Evolutionary conservation across 2,888 invertebrate species (phyloP).

Genomic region (Zelleria hepariella): DNA sequence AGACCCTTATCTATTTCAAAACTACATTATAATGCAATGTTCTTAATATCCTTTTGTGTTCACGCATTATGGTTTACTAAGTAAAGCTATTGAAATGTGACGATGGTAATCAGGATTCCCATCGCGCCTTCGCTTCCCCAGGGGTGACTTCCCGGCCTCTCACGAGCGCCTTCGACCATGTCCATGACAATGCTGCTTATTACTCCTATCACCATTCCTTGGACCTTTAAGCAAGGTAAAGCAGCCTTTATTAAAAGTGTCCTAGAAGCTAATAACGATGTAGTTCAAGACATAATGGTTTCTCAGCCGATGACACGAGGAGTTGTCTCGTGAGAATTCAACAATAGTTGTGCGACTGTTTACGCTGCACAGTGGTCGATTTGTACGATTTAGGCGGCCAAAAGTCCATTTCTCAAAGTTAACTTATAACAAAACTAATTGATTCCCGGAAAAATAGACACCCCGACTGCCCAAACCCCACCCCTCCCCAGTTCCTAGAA

Average conservation of each 20-base stretch:
- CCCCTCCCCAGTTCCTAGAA: too few relatives aligned
- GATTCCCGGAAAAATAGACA: too few relatives aligned
- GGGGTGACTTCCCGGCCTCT: conserved; percentile 45
- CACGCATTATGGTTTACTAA: conserved; percentile 38
- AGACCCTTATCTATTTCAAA: not conserved
- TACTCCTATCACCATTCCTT: conserved; percentile 15
- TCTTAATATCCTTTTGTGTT: conserved; percentile 4
- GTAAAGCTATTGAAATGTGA: conserved; percentile 43
- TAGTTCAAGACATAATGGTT: not conserved
- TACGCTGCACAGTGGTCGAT: too few relatives aligned
- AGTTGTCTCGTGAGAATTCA: conserved; percentile 1
- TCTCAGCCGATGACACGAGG: not conserved
- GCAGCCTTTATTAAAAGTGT: not conserved
- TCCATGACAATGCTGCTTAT: conserved; percentile 58
- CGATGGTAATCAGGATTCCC: conserved; percentile 57
- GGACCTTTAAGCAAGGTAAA: not conserved
- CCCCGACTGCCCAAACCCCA: too few relatives aligned
- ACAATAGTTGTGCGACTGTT: not conserved
- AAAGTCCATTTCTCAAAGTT: too few relatives aligned
- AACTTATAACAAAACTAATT: too few relatives aligned
- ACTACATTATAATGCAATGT: not conserved
- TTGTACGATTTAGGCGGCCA: too few relatives aligned
- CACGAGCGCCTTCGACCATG: conserved; percentile 34
- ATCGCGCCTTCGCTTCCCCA: conserved; percentile 34
- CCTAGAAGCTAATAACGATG: not conserved